Conservation (phyloP, 1,140 invertebrate species). For the Oryzaephilus surinamensis region DNA sequence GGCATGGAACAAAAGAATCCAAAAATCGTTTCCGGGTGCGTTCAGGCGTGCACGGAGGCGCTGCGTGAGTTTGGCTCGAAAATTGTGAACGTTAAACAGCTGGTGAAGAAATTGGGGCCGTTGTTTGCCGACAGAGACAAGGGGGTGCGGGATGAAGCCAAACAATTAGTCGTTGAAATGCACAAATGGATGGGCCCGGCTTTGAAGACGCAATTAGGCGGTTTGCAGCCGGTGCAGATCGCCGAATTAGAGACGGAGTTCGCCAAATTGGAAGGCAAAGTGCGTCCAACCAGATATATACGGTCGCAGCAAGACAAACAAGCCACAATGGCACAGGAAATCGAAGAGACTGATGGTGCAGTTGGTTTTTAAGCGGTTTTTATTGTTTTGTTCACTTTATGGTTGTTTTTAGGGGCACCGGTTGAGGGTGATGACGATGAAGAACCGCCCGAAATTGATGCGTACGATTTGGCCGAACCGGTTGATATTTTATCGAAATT, state of each 20-base stretch:
- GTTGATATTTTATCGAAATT: slow-evolving; percentile 88
- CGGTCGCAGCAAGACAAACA: slow-evolving; percentile 81
- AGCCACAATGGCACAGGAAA: slow-evolving; percentile 45
- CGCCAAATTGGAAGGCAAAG: slow-evolving; percentile 62
- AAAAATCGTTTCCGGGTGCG: slow-evolving; percentile 81
- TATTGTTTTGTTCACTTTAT: slow-evolving; percentile 1
- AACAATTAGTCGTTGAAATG: slow-evolving; percentile 80
- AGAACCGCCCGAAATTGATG: slow-evolving; percentile 66
- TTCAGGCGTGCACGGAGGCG: slow-evolving; percentile 62
- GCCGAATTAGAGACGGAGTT: slow-evolving; percentile 86
- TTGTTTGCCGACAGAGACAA: slow-evolving; percentile 89
- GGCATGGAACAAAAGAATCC: slow-evolving; percentile 93
- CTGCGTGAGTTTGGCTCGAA: slow-evolving; percentile 86
- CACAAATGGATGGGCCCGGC: slow-evolving; percentile 52
- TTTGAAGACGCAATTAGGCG: slow-evolving; percentile 60
- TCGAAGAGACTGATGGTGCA: slow-evolving; percentile 21
- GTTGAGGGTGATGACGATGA: slow-evolving; percentile 42
- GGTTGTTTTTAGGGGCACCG: neutral
- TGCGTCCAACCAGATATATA: slow-evolving; percentile 67
- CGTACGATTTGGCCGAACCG: slow-evolving; percentile 81
- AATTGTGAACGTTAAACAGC: slow-evolving; percentile 77
- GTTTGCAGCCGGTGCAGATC: slow-evolving; percentile 80
- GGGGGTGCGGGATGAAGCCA: slow-evolving; percentile 82
- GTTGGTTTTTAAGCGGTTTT: neutral
- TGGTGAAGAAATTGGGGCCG: slow-evolving; percentile 77